Percentiles rank a stretch among this genome's conserved stretches.
Evolutionary conservation across 2,113 vertebrate species (phyloP).

Genomic region (Pao palembangensis): DNA sequence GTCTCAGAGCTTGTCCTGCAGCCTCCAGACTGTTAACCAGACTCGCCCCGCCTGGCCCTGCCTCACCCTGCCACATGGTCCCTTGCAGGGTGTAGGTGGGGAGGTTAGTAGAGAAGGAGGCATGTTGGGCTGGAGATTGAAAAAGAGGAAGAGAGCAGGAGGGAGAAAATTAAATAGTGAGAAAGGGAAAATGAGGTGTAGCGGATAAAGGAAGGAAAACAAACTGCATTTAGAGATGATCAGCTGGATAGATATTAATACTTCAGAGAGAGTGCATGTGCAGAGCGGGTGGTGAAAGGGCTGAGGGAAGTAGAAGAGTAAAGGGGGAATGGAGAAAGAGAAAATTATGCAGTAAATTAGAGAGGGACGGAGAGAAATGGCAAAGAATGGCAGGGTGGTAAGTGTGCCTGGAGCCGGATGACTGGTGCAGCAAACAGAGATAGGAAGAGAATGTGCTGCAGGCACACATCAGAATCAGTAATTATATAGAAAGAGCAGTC

Average conservation of each 20-base stretch:
- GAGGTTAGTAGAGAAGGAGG: neutral
- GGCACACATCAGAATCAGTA: constrained; percentile 38
- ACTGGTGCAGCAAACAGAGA: constrained; percentile 50
- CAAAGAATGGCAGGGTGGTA: constrained; percentile 44
- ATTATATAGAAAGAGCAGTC: constrained; percentile 56
- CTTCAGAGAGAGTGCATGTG: constrained; percentile 1
- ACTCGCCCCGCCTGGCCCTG: constrained; percentile 42
- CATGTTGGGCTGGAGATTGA: neutral
- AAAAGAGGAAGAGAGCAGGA: neutral
- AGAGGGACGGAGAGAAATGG: constrained; percentile 33
- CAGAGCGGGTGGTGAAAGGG: constrained; percentile 28
- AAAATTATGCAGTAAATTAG: constrained; percentile 36
- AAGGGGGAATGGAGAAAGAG: constrained; percentile 7
- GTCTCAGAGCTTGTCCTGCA: constrained; percentile 36
- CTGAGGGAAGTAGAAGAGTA: constrained; percentile 19
- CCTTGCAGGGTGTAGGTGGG: constrained; percentile 6
- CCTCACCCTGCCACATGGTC: constrained; percentile 54
- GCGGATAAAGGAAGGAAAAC: neutral
- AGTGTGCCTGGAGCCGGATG: constrained; percentile 38
- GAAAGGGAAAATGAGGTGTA: constrained; percentile 1
- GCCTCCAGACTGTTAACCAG: constrained; percentile 55
- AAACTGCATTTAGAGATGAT: constrained; percentile 1
- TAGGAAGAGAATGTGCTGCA: constrained; percentile 58
- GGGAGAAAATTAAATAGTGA: neutral
- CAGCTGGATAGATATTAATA: constrained; percentile 32